phyloP scores from a whole-genome alignment of 2,888 invertebrate species.

The Parapristionchus giblindavisi region DNA sequence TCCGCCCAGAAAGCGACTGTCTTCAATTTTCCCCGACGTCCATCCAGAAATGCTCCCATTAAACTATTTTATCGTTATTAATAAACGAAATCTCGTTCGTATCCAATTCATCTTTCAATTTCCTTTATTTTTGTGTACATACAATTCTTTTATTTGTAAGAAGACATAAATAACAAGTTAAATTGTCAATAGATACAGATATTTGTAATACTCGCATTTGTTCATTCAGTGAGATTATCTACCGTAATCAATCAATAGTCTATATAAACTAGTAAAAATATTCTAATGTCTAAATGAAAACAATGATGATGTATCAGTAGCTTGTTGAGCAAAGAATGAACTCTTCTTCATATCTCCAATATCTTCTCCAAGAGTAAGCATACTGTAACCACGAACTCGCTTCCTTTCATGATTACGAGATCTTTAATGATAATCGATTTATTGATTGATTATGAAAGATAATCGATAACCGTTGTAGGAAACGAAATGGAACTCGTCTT shows the following conservation, averaged over 20 bases:
- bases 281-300: not conserved
- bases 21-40: no score
- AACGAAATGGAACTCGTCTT: not conserved
- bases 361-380: slow-evolving; percentile 17
- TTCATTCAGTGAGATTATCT: no score
- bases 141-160: not conserved
- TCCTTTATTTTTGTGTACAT: not conserved
- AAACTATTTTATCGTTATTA: no score
- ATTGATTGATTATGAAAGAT: not conserved
- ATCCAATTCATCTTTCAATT: not conserved
- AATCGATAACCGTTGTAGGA: not conserved
- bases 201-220: no score
- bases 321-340: slow-evolving; percentile 24
- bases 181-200: no score
- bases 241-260: no score
- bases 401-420: not conserved
- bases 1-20: no score
- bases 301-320: not conserved
- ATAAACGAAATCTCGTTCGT: no score
- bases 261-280: not conserved
- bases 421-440: not conserved
- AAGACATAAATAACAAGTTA: no score
- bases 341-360: slow-evolving; percentile 3
- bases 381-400: slow-evolving; percentile 22
- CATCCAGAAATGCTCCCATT: no score